Evolutionary conservation across 2,888 invertebrate genomes (phyloP).

Genomic region (Oligia strigilis): DNA sequence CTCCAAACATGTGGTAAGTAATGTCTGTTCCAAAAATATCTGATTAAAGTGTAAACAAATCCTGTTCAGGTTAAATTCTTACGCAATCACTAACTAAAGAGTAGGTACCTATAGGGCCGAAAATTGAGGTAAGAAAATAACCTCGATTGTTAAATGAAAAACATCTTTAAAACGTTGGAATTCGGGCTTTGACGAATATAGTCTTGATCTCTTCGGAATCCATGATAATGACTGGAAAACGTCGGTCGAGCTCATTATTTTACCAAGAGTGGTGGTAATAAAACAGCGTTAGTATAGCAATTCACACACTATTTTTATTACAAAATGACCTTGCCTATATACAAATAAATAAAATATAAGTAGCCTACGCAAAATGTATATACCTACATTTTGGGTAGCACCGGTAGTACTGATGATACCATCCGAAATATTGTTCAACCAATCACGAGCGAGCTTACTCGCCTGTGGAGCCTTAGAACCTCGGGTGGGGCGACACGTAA

Average conservation of each 20-base stretch:
- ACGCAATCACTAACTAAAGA: not conserved
- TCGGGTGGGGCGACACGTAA: not conserved
- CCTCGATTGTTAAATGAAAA: not conserved
- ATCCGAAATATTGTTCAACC: not conserved
- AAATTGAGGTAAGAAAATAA: not conserved
- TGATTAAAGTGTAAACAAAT: not conserved
- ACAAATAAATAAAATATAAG: too few species aligned
- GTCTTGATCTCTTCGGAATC: not conserved
- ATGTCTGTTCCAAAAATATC: not conserved
- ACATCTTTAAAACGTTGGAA: not conserved
- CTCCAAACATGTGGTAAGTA: not conserved
- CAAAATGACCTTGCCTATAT: not conserved
- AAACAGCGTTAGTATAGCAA: not conserved
- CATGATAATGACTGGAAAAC: not conserved
- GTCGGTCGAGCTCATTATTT: not conserved
- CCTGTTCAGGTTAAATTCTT: too few species aligned
- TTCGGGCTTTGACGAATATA: slow-evolving; percentile 16
- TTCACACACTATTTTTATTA: not conserved
- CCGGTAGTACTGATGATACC: not conserved
- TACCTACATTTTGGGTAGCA: not conserved
- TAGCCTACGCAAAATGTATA: too few species aligned
- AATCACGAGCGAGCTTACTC: not conserved
- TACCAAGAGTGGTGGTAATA: not conserved
- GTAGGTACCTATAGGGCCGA: not conserved
- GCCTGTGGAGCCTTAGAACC: not conserved